Evolutionary conservation across 2,888 invertebrate genomes (phyloP), one percentile per base, ranked within the genome.

Genomic region (Choristoneura rosaceana): DNA sequence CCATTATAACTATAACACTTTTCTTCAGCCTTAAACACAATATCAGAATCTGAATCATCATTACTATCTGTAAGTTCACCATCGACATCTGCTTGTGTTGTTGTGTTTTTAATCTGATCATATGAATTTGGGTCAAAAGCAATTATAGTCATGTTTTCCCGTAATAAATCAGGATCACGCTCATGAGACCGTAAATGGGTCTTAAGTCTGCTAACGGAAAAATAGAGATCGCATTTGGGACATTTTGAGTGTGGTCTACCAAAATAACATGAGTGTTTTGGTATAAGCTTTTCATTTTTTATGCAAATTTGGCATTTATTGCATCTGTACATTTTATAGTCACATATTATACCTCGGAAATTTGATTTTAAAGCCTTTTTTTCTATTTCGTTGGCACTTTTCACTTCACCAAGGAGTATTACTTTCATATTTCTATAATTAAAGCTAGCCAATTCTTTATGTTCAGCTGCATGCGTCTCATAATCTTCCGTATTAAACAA

Each of bases 281-380:
- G 61, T 55, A 74, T 77, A 45, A 58, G 73, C 9, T 78, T 74
- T 25, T 79, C 74, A 45, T 82, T 78, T 74, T 76, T 82, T 9
- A 86, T 69, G 75, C 89, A 90, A 15, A 90, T 71, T 55, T 82
- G 76, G 74, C 92, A 92, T 69, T 82, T 79, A 9, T 74, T 74
- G 76, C 92, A 92, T 78, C 81, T 85, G 75, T 87, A 89, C 75
- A 91, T 80, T 41, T 83, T 84, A 75, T 87, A 89, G 79, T 92
- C 90, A 76, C 80, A 82, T 70, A 87, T 77, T 34, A 77, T 79
- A 15, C 91, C 91, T 55, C 50, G 80, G 71, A 86, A 91, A 64
- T 79, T 80, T 7, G 83, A 76, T 25, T 55, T 64, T 10, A 71
- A 45, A 45, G 61, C 58, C 25, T 71, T 73, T 17, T 41, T 17